These are phyloP conservation scores for Erythrocercus mccallii DNA, from an alignment of 2,113 vertebrate genomes.

Conservation along the genomic window DNA sequence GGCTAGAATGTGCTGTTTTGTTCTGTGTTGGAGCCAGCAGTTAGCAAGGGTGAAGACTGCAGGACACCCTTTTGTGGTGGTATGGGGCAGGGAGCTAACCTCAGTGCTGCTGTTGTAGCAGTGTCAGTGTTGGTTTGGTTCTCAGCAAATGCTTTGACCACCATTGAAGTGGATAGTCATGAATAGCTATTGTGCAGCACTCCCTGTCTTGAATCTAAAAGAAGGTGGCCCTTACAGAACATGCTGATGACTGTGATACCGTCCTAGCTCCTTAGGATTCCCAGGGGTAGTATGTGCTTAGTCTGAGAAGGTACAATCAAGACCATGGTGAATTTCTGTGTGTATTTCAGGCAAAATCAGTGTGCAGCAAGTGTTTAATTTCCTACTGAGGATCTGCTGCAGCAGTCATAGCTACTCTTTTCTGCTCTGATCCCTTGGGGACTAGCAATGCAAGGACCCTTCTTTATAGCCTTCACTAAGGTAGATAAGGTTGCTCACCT, in stretches of 20 bases:
- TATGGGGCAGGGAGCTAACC: not conserved
- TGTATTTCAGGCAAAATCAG: not conserved
- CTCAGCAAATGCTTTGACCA: not conserved
- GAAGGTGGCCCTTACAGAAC: not conserved
- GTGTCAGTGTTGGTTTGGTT: not conserved
- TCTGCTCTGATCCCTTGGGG: not conserved
- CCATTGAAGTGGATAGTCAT: fast-evolving
- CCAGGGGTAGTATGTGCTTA: not conserved
- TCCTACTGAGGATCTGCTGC: not conserved
- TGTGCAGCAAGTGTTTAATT: not conserved
- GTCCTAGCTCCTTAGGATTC: not conserved
- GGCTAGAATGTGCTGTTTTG: not conserved
- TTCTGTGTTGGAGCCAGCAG: not conserved
- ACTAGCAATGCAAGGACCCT: not conserved
- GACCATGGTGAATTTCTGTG: not conserved
- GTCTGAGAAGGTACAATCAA: not conserved
- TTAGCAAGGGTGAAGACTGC: not conserved
- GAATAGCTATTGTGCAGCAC: not conserved
- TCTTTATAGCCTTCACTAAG: not conserved
- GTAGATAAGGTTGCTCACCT: not conserved
- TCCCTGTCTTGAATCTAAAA: not conserved
- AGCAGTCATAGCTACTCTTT: not conserved
- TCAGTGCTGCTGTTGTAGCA: not conserved
- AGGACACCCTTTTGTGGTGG: not conserved
- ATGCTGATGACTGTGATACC: not conserved